phyloP scores from a whole-genome alignment of 1,140 invertebrate genomes.

The Drosophila busckii region DNA sequence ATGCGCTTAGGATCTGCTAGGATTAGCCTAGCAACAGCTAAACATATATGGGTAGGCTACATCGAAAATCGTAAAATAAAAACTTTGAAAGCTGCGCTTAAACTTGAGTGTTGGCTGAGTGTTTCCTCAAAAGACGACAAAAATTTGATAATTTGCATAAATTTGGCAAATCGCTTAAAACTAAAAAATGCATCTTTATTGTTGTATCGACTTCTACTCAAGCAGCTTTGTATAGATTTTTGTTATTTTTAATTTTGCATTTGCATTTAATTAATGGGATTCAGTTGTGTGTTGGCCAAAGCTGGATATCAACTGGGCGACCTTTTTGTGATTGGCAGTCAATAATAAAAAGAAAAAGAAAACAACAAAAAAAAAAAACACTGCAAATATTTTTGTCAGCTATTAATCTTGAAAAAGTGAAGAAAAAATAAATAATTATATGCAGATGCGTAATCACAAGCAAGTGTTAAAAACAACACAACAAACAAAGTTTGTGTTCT shows the following conservation, averaged over 20 bases:
- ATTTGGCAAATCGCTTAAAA: slow-evolving; percentile 55
- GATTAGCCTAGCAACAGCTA: too few species aligned
- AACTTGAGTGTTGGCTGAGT: too few species aligned
- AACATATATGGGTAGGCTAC: too few species aligned
- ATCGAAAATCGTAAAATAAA: too few species aligned
- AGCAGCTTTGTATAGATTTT: slow-evolving; percentile 52
- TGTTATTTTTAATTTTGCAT: too few species aligned
- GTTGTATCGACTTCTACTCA: slow-evolving; percentile 20
- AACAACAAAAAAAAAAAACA: too few species aligned
- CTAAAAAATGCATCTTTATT: slow-evolving; percentile 52
- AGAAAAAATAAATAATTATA: slow-evolving; percentile 13
- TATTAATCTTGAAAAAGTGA: slow-evolving; percentile 52
- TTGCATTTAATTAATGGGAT: slow-evolving; percentile 70
- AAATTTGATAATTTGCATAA: slow-evolving; percentile 56
- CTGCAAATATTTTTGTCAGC: slow-evolving; percentile 50
- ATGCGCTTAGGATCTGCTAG: too few species aligned
- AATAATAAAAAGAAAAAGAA: too few species aligned
- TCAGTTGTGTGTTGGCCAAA: slow-evolving; percentile 36
- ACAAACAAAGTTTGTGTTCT: slow-evolving; percentile 38
- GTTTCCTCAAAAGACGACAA: too few species aligned
- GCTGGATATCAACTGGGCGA: slow-evolving; percentile 68
- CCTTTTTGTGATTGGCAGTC: slow-evolving; percentile 72
- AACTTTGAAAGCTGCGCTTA: too few species aligned
- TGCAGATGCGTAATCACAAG: background rate
- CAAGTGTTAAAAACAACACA: background rate